Base-by-base conservation (phyloP, 2,113 vertebrate genomes). In the Pitta sordida region DNA sequence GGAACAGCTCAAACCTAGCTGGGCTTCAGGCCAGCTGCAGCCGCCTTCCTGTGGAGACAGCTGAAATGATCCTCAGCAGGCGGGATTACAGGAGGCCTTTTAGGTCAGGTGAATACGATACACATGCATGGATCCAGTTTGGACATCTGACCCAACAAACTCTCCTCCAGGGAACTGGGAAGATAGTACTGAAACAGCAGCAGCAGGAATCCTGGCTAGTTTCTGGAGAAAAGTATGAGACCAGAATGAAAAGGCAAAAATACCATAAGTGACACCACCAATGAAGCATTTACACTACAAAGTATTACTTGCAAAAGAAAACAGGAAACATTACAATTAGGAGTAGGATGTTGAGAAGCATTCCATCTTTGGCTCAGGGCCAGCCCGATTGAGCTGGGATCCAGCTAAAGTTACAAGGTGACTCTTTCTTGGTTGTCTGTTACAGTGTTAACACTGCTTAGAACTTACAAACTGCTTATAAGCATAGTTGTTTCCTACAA, bases 71-170 rank as follows among this genome's bases (percentile, higher is more conserved):
- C 90, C 73, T 43, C 69, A 37, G 76, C 55, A 74, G 3, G 23
- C 6, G 2, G 93, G 78, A 82, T 59, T 67, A 46, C 65, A 85
- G 82, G 90, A 95, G 82, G 82, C 78, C 84, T 52, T 79, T 67
- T 68, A 83, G 82, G 96, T 90, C 84, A 76, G 90, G 88, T 82
- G 90, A 95, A 96, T 30, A 76, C 1, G 74, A 96, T 95, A 90
- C 87, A 55, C 46, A 70, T 3, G 34, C 68, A 77, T 0, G 0
- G 78, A 87, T 83, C 74, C 46, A 71, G 53, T 73, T 37, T 68
- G 90, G 90, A 62, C 80, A 96, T 69, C 70, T 83, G 91, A 96
- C 82, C 93, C 96, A 60, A 44, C 81, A 53, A 91, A 78, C 82
- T 64, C 64, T 70, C 56, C 74, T 39, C 12, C 70, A 46, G 82